phyloP scores from a whole-genome alignment of 2,113 vertebrate genomes.

The Cyanistes caeruleus region DNA sequence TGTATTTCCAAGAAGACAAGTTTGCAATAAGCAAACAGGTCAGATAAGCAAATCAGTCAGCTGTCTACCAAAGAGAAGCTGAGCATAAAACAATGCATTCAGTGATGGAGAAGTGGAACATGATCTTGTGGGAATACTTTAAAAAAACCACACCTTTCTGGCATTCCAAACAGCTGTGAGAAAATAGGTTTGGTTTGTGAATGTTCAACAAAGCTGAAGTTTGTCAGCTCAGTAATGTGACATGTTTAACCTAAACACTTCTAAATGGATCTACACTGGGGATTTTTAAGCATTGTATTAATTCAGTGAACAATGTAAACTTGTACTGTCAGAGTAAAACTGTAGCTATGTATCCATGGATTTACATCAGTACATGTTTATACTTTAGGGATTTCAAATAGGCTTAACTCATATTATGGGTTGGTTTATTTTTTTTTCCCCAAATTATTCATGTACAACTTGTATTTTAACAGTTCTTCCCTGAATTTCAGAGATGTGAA shows the following conservation, averaged over 20 bases:
- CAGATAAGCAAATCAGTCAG: neutral
- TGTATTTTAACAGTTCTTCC: neutral
- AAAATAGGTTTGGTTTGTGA: conserved; percentile 4
- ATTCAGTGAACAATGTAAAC: neutral
- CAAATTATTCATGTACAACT: neutral
- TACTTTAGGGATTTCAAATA: neutral
- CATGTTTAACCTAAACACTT: neutral
- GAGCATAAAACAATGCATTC: neutral
- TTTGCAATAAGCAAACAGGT: neutral
- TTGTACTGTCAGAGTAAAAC: neutral
- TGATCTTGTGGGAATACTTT: conserved; percentile 3
- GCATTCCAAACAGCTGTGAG: neutral
- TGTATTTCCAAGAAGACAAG: neutral
- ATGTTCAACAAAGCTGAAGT: neutral
- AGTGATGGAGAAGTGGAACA: neutral
- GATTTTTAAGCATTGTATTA: neutral
- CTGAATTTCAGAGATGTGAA: neutral
- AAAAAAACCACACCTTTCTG: neutral
- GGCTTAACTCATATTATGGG: neutral
- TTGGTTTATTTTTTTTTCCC: neutral
- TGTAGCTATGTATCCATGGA: neutral
- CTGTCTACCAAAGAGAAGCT: neutral
- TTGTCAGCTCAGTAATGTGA: neutral
- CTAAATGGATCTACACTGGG: neutral
- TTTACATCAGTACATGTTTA: neutral